Percentiles rank a stretch among this genome's conserved stretches.
Conservation (phyloP, 2,888 invertebrate species). For the Salticus scenicus region DNA sequence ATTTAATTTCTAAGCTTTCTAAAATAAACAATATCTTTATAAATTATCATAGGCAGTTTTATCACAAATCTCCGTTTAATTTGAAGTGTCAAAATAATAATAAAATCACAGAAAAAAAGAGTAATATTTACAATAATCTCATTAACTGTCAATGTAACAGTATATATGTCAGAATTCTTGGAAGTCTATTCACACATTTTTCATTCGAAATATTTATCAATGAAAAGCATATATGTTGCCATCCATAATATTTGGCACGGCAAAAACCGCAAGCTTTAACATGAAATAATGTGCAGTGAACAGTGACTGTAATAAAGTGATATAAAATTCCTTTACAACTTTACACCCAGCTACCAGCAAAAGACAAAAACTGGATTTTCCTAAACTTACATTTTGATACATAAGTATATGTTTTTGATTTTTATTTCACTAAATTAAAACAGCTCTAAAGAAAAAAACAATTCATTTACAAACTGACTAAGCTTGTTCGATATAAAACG, state of each 20-base stretch:
- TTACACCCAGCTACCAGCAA: slow-evolving; percentile 32
- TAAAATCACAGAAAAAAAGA: too few relatives aligned
- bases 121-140: too few relatives aligned
- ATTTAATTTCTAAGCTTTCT: too few relatives aligned
- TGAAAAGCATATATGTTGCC: slow-evolving; percentile 26
- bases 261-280: slow-evolving; percentile 41
- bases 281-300: slow-evolving; percentile 25
- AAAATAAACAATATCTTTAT: too few relatives aligned
- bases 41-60: too few relatives aligned
- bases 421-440: neutral
- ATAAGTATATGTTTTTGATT: neutral
- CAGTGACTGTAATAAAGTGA: slow-evolving; percentile 29
- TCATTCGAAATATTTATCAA: neutral
- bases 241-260: slow-evolving; percentile 66
- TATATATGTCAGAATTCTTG: too few relatives aligned
- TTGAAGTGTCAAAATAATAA: too few relatives aligned
- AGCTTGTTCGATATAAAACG: too few relatives aligned
- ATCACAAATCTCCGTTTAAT: too few relatives aligned
- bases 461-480: too few relatives aligned
- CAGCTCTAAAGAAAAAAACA: too few relatives aligned
- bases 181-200: neutral
- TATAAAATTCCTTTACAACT: slow-evolving; percentile 28
- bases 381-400: neutral
- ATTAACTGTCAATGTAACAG: too few relatives aligned
- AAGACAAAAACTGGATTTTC: slow-evolving; percentile 21